Conservation (phyloP, 2,888 invertebrate genomes). For the Drosophila emarginata region DNA sequence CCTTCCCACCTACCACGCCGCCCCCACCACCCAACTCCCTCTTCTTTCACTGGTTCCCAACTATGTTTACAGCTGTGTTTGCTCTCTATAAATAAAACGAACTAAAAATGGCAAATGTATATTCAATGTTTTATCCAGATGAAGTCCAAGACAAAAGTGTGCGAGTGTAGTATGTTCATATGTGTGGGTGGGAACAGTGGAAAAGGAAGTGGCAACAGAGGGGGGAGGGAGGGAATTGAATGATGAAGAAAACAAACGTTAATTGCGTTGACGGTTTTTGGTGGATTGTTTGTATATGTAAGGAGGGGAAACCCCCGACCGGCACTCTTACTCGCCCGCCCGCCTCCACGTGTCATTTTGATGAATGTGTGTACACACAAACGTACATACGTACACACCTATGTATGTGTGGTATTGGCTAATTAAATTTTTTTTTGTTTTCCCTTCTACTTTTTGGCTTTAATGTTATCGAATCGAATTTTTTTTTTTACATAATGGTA, state of each 20-base stretch:
- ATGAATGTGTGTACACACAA: not conserved
- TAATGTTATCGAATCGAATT: conserved; percentile 29
- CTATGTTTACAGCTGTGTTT: conserved; percentile 63
- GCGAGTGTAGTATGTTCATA: not conserved
- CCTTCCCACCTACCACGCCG: not conserved
- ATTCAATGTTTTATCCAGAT: conserved; percentile 43
- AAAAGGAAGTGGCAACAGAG: not conserved
- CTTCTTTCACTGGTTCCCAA: not conserved
- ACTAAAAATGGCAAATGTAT: conserved; percentile 71
- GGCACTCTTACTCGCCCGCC: not conserved
- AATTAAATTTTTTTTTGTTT: not conserved
- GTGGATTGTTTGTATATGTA: conserved; percentile 39
- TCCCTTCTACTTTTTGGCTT: not conserved
- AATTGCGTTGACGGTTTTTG: conserved; percentile 53
- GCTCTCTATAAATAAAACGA: conserved; percentile 69
- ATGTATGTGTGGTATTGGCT: not conserved
- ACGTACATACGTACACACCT: too few species aligned
- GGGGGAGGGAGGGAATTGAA: not conserved
- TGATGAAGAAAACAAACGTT: conserved; percentile 26
- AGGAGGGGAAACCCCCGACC: not conserved
- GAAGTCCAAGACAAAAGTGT: conserved; percentile 36
- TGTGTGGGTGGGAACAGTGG: not conserved
- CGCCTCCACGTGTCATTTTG: not conserved
- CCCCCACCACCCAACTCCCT: not conserved
- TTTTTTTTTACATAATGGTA: conserved; percentile 45